Conservation (phyloP, 35 echinoderm and acorn worm species). For the Heliocidaris tuberculata region DNA sequence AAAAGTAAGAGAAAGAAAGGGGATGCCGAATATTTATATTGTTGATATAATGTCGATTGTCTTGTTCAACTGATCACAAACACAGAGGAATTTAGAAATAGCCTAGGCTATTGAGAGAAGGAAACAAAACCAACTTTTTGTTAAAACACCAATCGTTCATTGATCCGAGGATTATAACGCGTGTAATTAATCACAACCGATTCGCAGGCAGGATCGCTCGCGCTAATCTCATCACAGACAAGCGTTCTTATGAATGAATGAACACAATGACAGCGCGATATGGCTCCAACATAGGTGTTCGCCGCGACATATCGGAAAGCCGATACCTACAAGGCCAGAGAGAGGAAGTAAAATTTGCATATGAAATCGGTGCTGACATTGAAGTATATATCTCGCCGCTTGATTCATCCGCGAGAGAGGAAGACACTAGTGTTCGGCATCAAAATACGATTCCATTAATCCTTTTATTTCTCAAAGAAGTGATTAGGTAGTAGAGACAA, state of each 20-base stretch:
- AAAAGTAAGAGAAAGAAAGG: no score
- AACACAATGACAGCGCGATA: constrained; percentile 39
- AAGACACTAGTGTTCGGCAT: not conserved
- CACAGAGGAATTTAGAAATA: not conserved
- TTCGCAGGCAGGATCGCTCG: constrained; percentile 31
- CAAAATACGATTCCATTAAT: not conserved
- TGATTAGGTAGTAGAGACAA: not conserved
- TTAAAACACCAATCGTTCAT: not conserved
- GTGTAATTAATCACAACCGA: constrained; percentile 9
- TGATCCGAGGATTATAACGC: not conserved
- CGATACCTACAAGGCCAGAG: constrained; percentile 99
- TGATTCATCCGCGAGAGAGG: constrained; percentile 51
- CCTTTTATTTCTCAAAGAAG: not conserved
- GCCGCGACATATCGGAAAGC: constrained; percentile 74
- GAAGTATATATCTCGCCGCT: constrained; percentile 43
- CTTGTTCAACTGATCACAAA: not conserved
- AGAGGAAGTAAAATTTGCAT: constrained; percentile 99
- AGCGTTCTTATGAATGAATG: constrained; percentile 46
- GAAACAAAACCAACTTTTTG: not conserved
- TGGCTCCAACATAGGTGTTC: constrained; percentile 33
- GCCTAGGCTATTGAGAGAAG: not conserved
- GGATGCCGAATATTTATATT: no score
- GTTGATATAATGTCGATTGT: not conserved
- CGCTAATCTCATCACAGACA: constrained; percentile 23
- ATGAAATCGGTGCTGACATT: constrained; percentile 94